These are phyloP conservation scores for Tyria jacobaeae DNA, from an alignment of 2,888 invertebrate genomes.

Conservation along the genomic window DNA sequence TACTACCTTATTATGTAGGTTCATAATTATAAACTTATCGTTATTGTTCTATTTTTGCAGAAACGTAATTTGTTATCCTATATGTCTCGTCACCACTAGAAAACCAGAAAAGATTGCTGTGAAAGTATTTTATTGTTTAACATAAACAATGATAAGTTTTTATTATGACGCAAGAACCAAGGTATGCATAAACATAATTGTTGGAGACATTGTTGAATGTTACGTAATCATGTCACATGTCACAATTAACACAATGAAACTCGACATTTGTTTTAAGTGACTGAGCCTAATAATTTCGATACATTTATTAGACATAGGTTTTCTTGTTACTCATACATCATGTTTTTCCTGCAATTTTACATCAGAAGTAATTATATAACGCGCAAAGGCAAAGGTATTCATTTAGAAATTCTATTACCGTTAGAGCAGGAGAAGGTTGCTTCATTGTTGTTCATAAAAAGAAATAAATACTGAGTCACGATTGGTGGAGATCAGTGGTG, in stretches of 20 bases:
- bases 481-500: constrained; percentile 70
- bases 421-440: constrained; percentile 18
- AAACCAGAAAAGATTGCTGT: neutral
- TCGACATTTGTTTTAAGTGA: neutral
- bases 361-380: neutral
- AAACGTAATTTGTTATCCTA: neutral
- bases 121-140: neutral
- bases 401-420: constrained; percentile 23
- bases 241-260: neutral
- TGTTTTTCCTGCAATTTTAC: neutral
- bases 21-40: too few relatives aligned
- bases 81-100: neutral
- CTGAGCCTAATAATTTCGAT: neutral
- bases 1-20: too few relatives aligned
- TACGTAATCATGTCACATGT: neutral
- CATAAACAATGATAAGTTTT: constrained; percentile 6
- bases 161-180: constrained; percentile 11
- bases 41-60: neutral
- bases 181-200: constrained; percentile 18
- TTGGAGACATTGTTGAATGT: neutral
- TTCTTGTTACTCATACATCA: neutral
- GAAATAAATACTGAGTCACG: constrained; percentile 30
- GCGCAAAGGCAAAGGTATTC: constrained; percentile 20
- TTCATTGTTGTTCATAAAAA: neutral
- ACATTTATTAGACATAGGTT: neutral